Percentiles rank a stretch among this genome's conserved stretches.
phyloP scores from a whole-genome alignment of 35 echinoderm and acorn worm species.

The Hemicentrotus pulcherrimus region DNA sequence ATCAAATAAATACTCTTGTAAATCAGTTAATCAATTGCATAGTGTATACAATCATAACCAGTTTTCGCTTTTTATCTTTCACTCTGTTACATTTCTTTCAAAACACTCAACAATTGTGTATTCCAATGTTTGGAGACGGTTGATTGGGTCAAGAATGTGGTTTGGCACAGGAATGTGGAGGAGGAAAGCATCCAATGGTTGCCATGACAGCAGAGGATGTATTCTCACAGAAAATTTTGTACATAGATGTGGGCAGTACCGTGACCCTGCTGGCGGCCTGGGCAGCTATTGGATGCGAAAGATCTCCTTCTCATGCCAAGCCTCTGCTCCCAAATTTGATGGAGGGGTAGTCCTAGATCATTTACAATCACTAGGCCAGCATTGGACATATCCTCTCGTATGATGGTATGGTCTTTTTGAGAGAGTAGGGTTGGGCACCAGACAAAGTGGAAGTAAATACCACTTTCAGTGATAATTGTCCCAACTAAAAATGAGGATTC shows the following conservation, averaged over 20 bases:
- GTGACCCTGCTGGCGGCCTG: not conserved
- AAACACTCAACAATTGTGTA: not conserved
- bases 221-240: not conserved
- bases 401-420: not conserved
- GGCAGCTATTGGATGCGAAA: not conserved
- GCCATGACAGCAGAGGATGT: not conserved
- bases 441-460: not conserved
- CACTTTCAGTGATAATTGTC: not conserved
- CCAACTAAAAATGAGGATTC: not conserved
- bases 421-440: not conserved
- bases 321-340: not conserved
- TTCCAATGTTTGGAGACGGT: not conserved
- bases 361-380: not conserved
- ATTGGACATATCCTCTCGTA: not conserved
- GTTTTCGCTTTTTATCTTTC: not conserved
- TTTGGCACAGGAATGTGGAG: not conserved
- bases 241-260: not conserved
- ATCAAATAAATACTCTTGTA: not conserved
- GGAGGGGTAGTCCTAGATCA: not conserved
- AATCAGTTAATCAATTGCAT: not conserved
- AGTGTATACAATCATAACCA: not conserved
- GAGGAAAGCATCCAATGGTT: not conserved
- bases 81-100: not conserved
- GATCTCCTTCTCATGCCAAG: not conserved
- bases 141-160: not conserved